Evolutionary conservation across 2,888 invertebrate genomes (phyloP).

Genomic region (Mycalesis mineus): DNA sequence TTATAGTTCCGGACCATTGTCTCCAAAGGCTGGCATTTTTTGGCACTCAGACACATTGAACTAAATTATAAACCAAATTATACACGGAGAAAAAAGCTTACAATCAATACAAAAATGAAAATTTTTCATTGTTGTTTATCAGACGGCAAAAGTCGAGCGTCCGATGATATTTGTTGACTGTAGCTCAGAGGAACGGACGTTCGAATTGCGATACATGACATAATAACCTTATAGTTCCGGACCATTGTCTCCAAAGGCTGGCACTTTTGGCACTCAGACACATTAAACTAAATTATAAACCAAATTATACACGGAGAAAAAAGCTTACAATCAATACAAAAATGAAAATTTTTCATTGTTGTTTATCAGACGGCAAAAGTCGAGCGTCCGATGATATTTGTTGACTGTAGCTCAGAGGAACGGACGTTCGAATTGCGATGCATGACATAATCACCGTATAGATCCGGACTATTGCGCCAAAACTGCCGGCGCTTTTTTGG

Average conservation of each 20-base stretch:
- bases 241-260: slow-evolving; percentile 59
- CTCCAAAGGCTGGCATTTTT: slow-evolving; percentile 65
- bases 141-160: slow-evolving; percentile 27
- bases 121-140: not conserved
- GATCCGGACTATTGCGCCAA: slow-evolving; percentile 73
- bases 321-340: not conserved
- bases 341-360: not conserved
- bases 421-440: slow-evolving; percentile 55
- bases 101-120: not conserved
- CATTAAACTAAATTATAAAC: not conserved
- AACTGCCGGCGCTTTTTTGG: slow-evolving; percentile 62
- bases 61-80: no score
- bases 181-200: slow-evolving; percentile 51
- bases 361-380: not conserved
- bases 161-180: slow-evolving; percentile 39
- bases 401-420: slow-evolving; percentile 51
- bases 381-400: slow-evolving; percentile 33
- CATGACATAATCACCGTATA: slow-evolving; percentile 74
- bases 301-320: no score
- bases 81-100: no score
- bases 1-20: slow-evolving; percentile 68
- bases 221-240: slow-evolving; percentile 72
- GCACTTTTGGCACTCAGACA: not conserved
- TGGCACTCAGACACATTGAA: slow-evolving; percentile 47
- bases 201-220: slow-evolving; percentile 68